phyloP scores from a whole-genome alignment of 1,140 invertebrate species.

The Zaprionus lachaisei region DNA sequence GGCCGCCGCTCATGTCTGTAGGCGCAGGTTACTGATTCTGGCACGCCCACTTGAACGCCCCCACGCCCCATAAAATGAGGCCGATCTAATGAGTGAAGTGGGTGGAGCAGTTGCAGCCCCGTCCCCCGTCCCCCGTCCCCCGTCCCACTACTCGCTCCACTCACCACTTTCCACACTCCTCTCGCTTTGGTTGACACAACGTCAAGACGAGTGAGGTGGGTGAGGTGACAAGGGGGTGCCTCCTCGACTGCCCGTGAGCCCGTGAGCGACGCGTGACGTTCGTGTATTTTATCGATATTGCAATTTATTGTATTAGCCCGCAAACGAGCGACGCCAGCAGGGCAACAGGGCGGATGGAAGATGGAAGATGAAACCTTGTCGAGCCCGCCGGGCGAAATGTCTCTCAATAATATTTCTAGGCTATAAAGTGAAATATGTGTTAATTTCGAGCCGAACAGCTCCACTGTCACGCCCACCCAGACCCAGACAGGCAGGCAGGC shows the following conservation, averaged over 20 bases:
- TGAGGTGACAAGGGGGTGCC: not conserved
- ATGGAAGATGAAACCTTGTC: conserved; percentile 6
- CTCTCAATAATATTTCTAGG: conserved; percentile 68
- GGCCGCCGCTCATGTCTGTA: not conserved
- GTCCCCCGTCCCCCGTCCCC: not conserved
- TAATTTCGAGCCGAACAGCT: conserved; percentile 60
- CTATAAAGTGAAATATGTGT: conserved; percentile 82
- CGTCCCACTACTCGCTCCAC: not conserved
- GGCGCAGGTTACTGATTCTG: conserved; percentile 31
- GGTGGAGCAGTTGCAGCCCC: not conserved
- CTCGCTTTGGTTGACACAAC: not conserved
- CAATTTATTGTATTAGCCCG: conserved; percentile 78
- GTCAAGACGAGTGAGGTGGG: not conserved
- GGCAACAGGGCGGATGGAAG: not conserved
- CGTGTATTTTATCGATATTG: conserved; percentile 83
- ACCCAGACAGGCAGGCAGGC: not conserved
- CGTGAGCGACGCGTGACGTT: conserved; percentile 72
- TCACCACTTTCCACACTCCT: not conserved
- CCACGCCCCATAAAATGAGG: conserved; percentile 45
- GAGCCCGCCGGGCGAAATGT: conserved; percentile 32
- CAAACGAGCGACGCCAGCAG: conserved; percentile 26
- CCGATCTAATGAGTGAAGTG: conserved; percentile 45
- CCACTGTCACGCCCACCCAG: conserved; percentile 43
- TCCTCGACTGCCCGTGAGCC: conserved; percentile 41
- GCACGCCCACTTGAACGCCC: conserved; percentile 52